Conservation (phyloP, 2,888 invertebrate genomes). For the Chrysopilus asiliformis region DNA sequence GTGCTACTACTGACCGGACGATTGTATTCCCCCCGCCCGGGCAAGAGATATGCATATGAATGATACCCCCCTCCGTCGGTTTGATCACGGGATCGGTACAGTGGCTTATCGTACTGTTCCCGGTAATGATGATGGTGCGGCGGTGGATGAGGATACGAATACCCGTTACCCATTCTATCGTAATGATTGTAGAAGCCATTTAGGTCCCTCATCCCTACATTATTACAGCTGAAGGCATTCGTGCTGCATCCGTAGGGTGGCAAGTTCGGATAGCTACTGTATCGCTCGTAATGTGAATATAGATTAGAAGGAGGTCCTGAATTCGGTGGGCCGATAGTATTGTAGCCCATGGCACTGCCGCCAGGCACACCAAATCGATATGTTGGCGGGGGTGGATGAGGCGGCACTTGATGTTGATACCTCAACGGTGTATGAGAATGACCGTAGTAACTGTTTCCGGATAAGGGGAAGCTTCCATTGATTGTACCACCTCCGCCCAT, state of each 20-base stretch:
- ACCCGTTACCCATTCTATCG: too few species aligned
- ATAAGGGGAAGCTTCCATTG: neutral
- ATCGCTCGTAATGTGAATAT: conserved; percentile 8
- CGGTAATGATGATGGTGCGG: neutral
- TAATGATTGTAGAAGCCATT: conserved; percentile 6
- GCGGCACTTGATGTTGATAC: conserved; percentile 4
- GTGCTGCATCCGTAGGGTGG: conserved; percentile 5
- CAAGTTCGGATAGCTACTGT: conserved; percentile 7
- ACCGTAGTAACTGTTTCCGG: neutral
- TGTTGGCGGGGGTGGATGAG: conserved; percentile 5
- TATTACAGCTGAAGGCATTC: conserved; percentile 4
- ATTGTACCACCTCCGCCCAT: too few species aligned
- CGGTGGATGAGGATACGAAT: conserved; percentile 3
- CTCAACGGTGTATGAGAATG: neutral
- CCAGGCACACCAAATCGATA: conserved; percentile 7
- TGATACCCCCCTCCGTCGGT: neutral
- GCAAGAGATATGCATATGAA: neutral
- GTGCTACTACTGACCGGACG: neutral
- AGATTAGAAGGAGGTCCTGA: conserved; percentile 5
- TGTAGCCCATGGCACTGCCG: conserved; percentile 5
- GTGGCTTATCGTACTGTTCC: neutral
- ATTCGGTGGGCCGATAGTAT: conserved; percentile 7
- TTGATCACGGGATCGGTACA: neutral
- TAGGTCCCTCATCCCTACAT: conserved; percentile 6
- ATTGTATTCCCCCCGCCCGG: neutral